These are phyloP conservation scores for Amphibalanus amphitrite DNA, from an alignment of 1,140 invertebrate genomes.

Conservation along the genomic window DNA sequence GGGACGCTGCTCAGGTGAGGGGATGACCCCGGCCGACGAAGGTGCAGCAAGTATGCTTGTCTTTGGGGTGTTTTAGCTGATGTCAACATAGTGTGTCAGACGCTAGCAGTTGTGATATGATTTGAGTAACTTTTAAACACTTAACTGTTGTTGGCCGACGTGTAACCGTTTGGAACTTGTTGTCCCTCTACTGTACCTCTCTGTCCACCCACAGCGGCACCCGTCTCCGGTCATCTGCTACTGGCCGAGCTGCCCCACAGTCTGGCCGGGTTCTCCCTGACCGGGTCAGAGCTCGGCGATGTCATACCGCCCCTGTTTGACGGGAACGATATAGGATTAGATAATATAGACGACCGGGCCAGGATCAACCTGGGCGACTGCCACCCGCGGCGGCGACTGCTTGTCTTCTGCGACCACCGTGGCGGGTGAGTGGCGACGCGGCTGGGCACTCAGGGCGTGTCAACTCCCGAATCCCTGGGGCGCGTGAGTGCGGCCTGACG, in stretches of 20 bases:
- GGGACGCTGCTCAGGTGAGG: constrained; percentile 37
- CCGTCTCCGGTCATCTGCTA: background rate
- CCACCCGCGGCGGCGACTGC: constrained; percentile 27
- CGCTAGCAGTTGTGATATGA: no score
- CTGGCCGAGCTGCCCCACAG: constrained; percentile 5
- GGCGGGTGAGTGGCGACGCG: constrained; percentile 27
- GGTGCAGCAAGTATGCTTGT: no score
- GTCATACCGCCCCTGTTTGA: background rate
- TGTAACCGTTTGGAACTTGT: no score
- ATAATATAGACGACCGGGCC: constrained; percentile 7
- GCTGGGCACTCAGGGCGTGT: constrained; percentile 29
- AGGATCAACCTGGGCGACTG: constrained; percentile 31
- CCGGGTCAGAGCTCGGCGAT: constrained; percentile 1
- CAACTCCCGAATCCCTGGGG: no score
- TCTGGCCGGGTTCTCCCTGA: constrained; percentile 13
- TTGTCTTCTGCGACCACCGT: constrained; percentile 22
- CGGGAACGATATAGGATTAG: no score
- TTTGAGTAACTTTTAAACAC: no score
- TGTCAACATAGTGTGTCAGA: no score
- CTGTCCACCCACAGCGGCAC: no score
- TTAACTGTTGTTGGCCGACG: no score
- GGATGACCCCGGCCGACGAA: constrained; percentile 5
- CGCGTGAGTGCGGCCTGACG: no score
- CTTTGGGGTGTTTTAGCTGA: no score
- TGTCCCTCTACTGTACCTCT: background rate